Evolutionary conservation across 2,113 vertebrate genomes (phyloP).

Genomic region (Ailurus styani): DNA sequence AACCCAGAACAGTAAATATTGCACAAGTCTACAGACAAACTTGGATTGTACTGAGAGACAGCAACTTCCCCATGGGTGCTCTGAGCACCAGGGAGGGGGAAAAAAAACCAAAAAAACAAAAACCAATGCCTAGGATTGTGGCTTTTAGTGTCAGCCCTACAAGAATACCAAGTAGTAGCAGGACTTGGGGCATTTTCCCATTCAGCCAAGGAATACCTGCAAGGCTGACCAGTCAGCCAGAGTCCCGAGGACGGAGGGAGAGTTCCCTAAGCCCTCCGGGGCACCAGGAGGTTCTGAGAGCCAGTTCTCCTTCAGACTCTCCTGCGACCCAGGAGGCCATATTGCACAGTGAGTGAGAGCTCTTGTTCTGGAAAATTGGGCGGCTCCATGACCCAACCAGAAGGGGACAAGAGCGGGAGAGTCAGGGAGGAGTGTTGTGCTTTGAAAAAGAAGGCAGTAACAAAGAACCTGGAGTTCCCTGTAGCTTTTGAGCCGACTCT

Average conservation of each 20-base stretch:
- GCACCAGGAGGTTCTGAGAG: not conserved
- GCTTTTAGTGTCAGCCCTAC: constrained; percentile 34
- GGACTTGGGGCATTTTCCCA: not conserved
- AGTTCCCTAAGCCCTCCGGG: not conserved
- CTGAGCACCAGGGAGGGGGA: constrained; percentile 37
- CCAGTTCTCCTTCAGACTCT: constrained; percentile 36
- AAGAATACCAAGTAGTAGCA: constrained; percentile 27
- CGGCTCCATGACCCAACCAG: not conserved
- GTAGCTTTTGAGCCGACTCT: constrained; percentile 40
- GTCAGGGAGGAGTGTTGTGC: constrained; percentile 13
- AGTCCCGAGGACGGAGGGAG: not conserved
- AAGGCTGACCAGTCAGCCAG: not conserved
- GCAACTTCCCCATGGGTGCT: constrained; percentile 33
- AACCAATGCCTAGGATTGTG: constrained; percentile 29
- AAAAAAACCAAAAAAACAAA: not conserved
- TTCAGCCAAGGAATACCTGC: not conserved
- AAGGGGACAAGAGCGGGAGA: not conserved
- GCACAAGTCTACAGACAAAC: constrained; percentile 78
- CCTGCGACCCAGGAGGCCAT: constrained; percentile 67
- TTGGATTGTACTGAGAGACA: constrained; percentile 54
- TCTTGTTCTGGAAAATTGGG: constrained; percentile 60
- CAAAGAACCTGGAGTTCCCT: constrained; percentile 5
- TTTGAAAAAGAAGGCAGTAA: constrained; percentile 48
- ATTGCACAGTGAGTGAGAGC: constrained; percentile 83
- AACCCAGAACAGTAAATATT: constrained; percentile 75